Evolutionary conservation across 2,888 invertebrate species (phyloP), one percentile per base, ranked within the genome.

Genomic region (Dicycla oo): DNA sequence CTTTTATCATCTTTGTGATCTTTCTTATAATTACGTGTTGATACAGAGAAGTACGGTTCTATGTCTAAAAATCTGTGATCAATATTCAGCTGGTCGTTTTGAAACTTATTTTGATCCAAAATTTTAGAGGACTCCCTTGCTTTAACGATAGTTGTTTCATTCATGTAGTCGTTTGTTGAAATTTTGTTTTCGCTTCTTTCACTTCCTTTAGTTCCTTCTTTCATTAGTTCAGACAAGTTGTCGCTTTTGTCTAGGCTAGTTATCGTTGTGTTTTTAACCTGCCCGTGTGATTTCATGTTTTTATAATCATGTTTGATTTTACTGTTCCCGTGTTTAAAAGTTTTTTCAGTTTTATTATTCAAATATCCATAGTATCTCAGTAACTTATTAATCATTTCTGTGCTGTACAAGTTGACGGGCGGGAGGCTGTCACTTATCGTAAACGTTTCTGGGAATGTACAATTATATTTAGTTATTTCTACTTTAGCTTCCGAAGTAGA

Each of bases 301-400:
- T 69, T 82, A 18, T 60, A 81, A 65, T 85, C 83, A 72, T 83
- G 83, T 67, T 85, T 86, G 67, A 86, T 87, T 83, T 89, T 91
- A 67, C 85, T 88, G 51, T 83, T 88, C 51, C 86, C 89, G 64
- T 89, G 90, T 76, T 91, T 92, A 65, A 85, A 86, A 60, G 87
- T 87, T 88, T 91, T 93, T 62, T 95, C 95, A 18, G 94, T 94
- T 92, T 95, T 95, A 83, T 96, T 95, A 84, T 93, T 95, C 20
- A 95, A 87, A 81, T 94, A 96, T 45, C 96, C 96, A 73, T 96
- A 96, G 78, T 95, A 96, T 74, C 94, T 91, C 38, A 96, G 84
- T 81, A 96, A 88, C 85, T 95, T 96, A 81, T 96, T 96, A 76
- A 96, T 96, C 96, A 96, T 96, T 91, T 96, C 96, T 51, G 96